Base-by-base conservation (phyloP, 2,113 vertebrate genomes). In the Dascyllus trimaculatus region DNA sequence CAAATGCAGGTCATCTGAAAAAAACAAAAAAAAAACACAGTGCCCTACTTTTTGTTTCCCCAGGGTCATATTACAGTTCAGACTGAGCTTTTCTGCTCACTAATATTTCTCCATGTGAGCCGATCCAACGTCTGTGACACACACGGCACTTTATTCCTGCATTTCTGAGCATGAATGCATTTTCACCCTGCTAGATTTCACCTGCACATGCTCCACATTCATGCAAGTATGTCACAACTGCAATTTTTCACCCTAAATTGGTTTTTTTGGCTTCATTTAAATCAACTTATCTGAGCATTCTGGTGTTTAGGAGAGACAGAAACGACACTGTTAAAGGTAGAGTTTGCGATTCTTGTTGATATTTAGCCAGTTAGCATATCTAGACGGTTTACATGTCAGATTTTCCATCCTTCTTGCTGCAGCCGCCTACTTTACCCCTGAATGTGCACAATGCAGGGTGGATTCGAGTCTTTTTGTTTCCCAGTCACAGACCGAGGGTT, bases 31-130 rank as follows among this genome's bases (percentile, higher is more conserved):
- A 49, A 19, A 49, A 7, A 49, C 51, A 6, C 25, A 32, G 51
- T 54, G 57, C 9, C 72, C 38, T 19, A 66, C 29, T 60, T 56
- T 68, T 66, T 43, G 35, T 19, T 29, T 66, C 56, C 46, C 19
- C 38, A 11, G 51, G 71, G 61, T 81, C 40, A 53, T 57, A 43
- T 73, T 43, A 80, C 81, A 84, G 60, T 82, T 58, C 61, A 71
- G 53, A 70, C 32, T 18, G 49, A 75, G 59, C 26, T 64, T 78
- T 58, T 40, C 53, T 25, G 46, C 54, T 80, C 54, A 24, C 53
- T 46, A 32, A 49, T 35, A 6, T 49, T 61, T 70, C 64, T 77
- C 59, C 63, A 74, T 48, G 17, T 57, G 21, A 82, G 71, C 11
- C 19, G 56, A 67, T 80, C 45, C 56, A 61, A 71, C 13, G 45